These are phyloP conservation scores for Nettapus auritus DNA, from an alignment of 2,113 vertebrate genomes.

Conservation along the genomic window DNA sequence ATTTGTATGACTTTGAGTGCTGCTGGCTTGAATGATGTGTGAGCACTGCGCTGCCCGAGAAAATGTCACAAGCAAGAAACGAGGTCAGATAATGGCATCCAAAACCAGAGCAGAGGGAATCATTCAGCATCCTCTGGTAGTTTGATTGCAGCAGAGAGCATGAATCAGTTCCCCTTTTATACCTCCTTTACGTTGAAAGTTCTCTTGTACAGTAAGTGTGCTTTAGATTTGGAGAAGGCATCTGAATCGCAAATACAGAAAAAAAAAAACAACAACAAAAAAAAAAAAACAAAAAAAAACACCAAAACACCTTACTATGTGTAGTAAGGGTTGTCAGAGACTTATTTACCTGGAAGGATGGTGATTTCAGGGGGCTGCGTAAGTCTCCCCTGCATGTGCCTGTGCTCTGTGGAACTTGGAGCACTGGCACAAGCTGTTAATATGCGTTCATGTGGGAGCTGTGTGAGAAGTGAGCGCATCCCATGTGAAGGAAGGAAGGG, in stretches of 20 bases:
- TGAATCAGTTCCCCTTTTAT: conserved; percentile 48
- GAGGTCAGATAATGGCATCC: conserved; percentile 65
- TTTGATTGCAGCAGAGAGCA: conserved; percentile 59
- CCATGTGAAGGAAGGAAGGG: neutral
- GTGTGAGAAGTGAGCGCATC: neutral
- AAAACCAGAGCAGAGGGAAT: conserved; percentile 63
- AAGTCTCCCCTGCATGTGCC: conserved; percentile 1
- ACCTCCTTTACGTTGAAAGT: conserved; percentile 36
- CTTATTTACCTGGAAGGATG: conserved; percentile 28
- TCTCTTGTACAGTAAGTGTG: conserved; percentile 13
- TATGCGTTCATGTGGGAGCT: neutral
- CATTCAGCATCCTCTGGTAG: conserved; percentile 60
- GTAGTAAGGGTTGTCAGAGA: neutral
- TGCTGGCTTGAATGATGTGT: conserved; percentile 47
- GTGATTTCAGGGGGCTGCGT: conserved; percentile 21
- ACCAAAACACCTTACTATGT: neutral
- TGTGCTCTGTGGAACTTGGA: neutral
- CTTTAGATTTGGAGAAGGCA: conserved; percentile 37
- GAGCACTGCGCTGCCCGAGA: conserved; percentile 52
- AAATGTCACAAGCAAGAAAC: conserved; percentile 67
- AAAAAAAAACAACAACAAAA: too few relatives aligned
- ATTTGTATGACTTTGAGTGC: conserved; percentile 56
- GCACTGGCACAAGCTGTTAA: neutral
- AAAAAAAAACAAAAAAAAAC: too few relatives aligned
- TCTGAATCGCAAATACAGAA: conserved; percentile 42